Evolutionary conservation across 2,888 invertebrate species (phyloP).

Genomic region (Ditula angustiorana): DNA sequence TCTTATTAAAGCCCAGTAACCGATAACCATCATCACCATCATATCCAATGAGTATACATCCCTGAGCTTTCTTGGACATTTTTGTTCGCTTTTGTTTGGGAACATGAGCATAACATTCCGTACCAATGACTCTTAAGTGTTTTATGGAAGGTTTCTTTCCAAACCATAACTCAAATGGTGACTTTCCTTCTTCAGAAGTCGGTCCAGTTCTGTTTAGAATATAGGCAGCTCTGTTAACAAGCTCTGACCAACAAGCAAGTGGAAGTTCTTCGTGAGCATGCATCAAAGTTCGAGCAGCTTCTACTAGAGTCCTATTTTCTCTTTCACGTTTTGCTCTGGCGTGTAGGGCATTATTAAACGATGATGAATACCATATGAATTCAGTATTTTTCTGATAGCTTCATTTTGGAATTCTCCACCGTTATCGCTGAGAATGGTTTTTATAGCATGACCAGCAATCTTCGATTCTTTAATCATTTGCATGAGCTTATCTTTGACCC

Average conservation of each 20-base stretch:
- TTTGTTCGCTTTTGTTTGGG: neutral
- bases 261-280: conserved; percentile 18
- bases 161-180: conserved; percentile 5
- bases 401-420: neutral
- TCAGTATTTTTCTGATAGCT: no score
- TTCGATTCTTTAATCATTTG: neutral
- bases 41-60: conserved; percentile 35
- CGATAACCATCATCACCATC: conserved; percentile 36
- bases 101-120: conserved; percentile 12
- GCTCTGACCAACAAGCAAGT: conserved; percentile 5
- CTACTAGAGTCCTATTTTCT: conserved; percentile 12
- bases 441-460: neutral
- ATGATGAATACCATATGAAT: no score
- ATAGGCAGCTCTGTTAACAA: no score
- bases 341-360: conserved; percentile 17
- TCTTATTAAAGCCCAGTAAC: no score
- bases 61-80: neutral
- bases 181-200: neutral
- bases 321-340: conserved; percentile 8
- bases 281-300: conserved; percentile 11
- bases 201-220: conserved; percentile 5
- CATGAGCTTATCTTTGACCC: neutral
- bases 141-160: neutral
- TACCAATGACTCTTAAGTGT: neutral
- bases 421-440: neutral